Base-by-base conservation (phyloP, 2,797 vertebrate species). In the Eulemur albifrons region DNA sequence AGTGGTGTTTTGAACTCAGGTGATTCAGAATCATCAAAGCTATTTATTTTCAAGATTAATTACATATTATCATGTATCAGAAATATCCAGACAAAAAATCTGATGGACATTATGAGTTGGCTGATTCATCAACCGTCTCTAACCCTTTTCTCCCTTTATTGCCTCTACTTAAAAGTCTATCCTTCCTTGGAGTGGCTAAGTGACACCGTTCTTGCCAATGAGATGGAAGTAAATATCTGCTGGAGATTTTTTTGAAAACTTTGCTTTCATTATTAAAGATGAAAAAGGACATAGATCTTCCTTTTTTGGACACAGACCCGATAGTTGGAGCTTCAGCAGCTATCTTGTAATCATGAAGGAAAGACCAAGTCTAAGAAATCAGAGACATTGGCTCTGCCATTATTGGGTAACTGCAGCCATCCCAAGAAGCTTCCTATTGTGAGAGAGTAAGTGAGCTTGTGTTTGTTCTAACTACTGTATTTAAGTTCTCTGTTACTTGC, bases 191-290 rank as follows among this genome's bases (percentile, higher is more conserved):
- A 61, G 69, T 91, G 61, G 7, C n/a, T 52, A 91, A 43, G 12
- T 50, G 50, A 61, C 20, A 77, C 9, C n/a, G 1, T 61, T 83
- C 57, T 91, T 94, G 35, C 75, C 38, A 86, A 94, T 35, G 45
- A 82, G 40, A 61, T 45, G n/a, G 80, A 83, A 94, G 32, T 79
- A 91, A 83, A 93, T 93, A 70, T 63, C 30, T 91, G 7, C 50
- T 61, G 67, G 18, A 11, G 48, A 92, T 72, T 86, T 90, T 92
- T 65, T 20, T 43, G 48, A 63, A 91, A 85, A 50, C 6, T 88
- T 92, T 67, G 50, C 25, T 72, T 67, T 45, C 43, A 54, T 93
- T 23, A 83, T 75, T 84, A 27, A 80, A 80, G 63, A 76, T n/a
- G 15, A 65, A 65, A 65, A 65, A 65, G 23, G 25, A 80, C 7